A percentile compares a stretch with the other conserved stretches of the same genome.
Evolutionary conservation across 2,797 vertebrate species (phyloP).

Genomic region (Heliangelus exortis): DNA sequence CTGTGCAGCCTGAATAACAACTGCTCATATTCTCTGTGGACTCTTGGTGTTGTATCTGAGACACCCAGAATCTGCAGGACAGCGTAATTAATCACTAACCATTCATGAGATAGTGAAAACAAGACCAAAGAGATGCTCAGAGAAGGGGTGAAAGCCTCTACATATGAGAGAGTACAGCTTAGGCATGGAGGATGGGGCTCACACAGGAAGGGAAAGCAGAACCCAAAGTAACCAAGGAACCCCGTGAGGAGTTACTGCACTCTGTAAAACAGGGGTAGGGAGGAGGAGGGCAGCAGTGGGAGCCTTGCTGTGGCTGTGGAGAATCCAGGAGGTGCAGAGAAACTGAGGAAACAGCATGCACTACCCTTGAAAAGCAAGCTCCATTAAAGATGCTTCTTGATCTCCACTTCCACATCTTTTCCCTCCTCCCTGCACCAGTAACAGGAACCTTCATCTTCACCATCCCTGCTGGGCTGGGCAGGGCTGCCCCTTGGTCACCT

Average conservation of each 20-base stretch:
- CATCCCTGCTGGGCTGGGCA: neutral
- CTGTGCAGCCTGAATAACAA: neutral
- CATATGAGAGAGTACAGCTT: rapidly evolving
- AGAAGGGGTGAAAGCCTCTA: neutral
- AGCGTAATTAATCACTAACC: neutral
- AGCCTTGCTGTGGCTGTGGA: neutral
- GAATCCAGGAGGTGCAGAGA: neutral
- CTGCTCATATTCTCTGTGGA: neutral
- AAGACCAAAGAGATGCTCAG: neutral
- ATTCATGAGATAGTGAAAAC: neutral
- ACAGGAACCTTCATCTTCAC: neutral
- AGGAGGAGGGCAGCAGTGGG: neutral
- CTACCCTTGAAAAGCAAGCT: neutral
- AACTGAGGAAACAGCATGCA: neutral
- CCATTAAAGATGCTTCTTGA: neutral
- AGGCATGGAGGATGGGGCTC: neutral
- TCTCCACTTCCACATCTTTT: neutral
- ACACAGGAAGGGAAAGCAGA: neutral
- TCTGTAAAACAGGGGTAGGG: neutral
- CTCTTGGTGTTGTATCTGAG: neutral
- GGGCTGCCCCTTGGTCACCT: neutral
- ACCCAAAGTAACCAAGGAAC: neutral
- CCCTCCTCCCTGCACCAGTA: rapidly evolving
- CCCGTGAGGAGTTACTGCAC: neutral
- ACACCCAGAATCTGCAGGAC: neutral